phyloP scores from a whole-genome alignment of 2,113 vertebrate species.

The Ptilonorhynchus violaceus region DNA sequence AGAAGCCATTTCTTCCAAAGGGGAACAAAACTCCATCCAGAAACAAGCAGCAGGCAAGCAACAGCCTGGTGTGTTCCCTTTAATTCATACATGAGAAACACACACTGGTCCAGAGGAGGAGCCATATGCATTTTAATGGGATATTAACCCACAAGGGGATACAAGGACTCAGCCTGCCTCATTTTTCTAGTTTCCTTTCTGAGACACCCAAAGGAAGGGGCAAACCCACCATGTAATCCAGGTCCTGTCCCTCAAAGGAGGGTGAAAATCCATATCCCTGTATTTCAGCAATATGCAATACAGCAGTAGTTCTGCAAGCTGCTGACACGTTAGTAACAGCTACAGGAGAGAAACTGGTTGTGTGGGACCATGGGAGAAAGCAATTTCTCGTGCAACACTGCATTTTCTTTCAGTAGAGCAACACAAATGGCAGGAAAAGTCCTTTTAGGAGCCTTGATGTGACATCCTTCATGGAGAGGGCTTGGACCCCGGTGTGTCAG shows the following conservation, averaged over 20 bases:
- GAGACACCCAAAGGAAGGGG: neutral
- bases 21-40: neutral
- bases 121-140: neutral
- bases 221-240: neutral
- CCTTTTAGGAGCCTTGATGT: neutral
- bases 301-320: slow-evolving; percentile 9
- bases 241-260: neutral
- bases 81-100: neutral
- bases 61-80: neutral
- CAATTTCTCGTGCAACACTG: neutral
- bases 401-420: neutral
- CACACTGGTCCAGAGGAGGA: neutral
- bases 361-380: neutral
- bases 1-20: neutral
- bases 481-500: neutral
- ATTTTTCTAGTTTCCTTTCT: neutral
- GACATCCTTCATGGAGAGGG: neutral
- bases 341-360: neutral
- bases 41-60: neutral
- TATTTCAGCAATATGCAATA: neutral
- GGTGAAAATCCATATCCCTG: neutral
- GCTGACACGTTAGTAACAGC: slow-evolving; percentile 3
- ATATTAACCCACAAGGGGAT: neutral
- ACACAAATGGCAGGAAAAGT: neutral
- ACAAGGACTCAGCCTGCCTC: neutral